These are phyloP conservation scores for Tinea semifulvella DNA, from an alignment of 2,888 invertebrate species.

Conservation along the genomic window DNA sequence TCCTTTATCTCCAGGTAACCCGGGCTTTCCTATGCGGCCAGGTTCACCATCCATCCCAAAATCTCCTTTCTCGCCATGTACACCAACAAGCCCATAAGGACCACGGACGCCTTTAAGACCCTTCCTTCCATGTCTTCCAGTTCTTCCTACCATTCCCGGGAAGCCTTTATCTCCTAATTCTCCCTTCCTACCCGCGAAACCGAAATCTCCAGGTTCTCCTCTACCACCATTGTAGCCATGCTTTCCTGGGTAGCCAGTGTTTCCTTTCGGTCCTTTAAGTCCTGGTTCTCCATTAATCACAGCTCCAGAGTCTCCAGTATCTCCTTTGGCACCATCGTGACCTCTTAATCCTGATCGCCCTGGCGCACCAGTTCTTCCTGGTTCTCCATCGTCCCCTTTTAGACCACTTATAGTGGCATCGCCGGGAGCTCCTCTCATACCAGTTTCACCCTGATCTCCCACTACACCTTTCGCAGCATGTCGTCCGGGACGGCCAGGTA, in stretches of 20 bases:
- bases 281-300: constrained; percentile 66
- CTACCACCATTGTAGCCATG: constrained; percentile 55
- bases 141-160: constrained; percentile 62
- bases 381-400: constrained; percentile 56
- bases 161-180: constrained; percentile 56
- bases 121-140: constrained; percentile 63
- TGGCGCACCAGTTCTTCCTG: constrained; percentile 31
- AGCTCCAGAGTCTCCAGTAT: constrained; percentile 57
- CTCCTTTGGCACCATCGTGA: constrained; percentile 65
- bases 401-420: constrained; percentile 34
- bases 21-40: constrained; percentile 62
- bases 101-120: constrained; percentile 67
- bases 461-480: constrained; percentile 70
- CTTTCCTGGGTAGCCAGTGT: constrained; percentile 59
- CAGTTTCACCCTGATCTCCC: constrained; percentile 66
- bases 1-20: constrained; percentile 64
- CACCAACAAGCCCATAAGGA: constrained; percentile 38
- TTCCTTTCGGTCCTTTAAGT: constrained; percentile 69
- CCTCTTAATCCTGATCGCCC: constrained; percentile 52
- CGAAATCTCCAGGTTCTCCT: constrained; percentile 67
- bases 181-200: constrained; percentile 59
- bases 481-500: constrained; percentile 57
- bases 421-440: constrained; percentile 48
- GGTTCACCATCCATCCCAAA: constrained; percentile 44
- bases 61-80: constrained; percentile 40